Conservation (phyloP, 2,888 invertebrate species). For the Odontothrips loti region DNA sequence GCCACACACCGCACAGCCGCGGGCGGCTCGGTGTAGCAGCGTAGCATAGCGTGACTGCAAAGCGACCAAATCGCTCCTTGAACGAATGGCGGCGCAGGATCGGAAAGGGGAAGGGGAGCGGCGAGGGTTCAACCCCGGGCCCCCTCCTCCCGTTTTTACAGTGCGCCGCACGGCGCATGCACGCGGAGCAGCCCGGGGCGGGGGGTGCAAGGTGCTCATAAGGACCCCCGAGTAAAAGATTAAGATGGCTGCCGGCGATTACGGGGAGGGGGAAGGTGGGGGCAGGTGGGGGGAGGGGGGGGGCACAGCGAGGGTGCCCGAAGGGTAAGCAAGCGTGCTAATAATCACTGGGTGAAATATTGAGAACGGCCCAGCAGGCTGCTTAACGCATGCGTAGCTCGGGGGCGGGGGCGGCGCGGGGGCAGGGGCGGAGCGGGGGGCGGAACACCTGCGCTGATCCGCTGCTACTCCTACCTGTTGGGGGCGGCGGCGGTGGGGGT, state of each 20-base stretch:
- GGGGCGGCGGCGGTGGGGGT: no score
- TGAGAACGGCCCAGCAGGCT: neutral
- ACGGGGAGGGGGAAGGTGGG: neutral
- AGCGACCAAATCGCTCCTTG: conserved; percentile 16
- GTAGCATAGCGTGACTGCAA: conserved; percentile 16
- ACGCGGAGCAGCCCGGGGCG: neutral
- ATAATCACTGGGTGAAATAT: conserved; percentile 18
- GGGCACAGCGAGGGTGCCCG: no score
- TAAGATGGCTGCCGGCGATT: conserved; percentile 10
- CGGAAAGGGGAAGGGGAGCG: neutral
- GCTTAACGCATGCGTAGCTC: neutral
- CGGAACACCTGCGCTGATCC: neutral
- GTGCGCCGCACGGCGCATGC: neutral
- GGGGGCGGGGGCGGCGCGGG: neutral
- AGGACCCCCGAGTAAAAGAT: neutral
- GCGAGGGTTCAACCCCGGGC: neutral
- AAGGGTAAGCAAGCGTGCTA: conserved; percentile 18
- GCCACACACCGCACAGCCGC: no score
- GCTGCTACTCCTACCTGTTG: neutral
- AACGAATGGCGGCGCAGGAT: conserved; percentile 11
- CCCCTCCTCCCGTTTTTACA: no score
- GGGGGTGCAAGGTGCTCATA: neutral
- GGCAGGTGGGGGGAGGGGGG: no score
- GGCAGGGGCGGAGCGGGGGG: neutral
- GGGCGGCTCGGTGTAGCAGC: neutral